These are phyloP conservation scores for Oryzias celebensis DNA, from an alignment of 2,113 vertebrate species.

Conservation along the genomic window DNA sequence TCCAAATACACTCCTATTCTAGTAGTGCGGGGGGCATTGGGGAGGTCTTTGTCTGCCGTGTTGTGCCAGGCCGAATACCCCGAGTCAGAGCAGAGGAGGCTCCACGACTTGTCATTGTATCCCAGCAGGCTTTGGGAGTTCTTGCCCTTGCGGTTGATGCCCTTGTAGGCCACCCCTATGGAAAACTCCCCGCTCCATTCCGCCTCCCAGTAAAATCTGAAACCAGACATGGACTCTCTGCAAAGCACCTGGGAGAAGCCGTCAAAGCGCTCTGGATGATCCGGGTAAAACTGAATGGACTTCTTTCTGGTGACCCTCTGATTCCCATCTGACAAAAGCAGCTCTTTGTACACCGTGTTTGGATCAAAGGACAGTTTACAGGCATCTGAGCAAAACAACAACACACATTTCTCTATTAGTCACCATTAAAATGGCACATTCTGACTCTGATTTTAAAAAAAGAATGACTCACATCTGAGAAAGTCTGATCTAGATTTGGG, in stretches of 20 bases:
- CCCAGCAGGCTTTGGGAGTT: constrained; percentile 85
- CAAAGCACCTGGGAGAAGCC: constrained; percentile 89
- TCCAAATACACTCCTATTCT: constrained; percentile 86
- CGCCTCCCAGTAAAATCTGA: constrained; percentile 92
- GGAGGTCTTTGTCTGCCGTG: constrained; percentile 74
- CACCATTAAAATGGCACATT: no score
- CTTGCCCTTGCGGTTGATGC: constrained; percentile 78
- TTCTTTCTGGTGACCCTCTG: constrained; percentile 63
- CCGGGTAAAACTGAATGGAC: constrained; percentile 64
- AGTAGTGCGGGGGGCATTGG: constrained; percentile 47
- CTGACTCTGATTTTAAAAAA: background rate
- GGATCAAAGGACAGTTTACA: constrained; percentile 75
- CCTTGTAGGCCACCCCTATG: constrained; percentile 84
- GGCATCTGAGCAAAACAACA: constrained; percentile 57
- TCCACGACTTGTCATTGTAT: constrained; percentile 88
- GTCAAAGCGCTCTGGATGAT: constrained; percentile 80
- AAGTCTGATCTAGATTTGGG: constrained; percentile 76
- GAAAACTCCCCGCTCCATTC: constrained; percentile 80
- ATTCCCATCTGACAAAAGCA: constrained; percentile 73
- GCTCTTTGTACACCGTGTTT: constrained; percentile 78
- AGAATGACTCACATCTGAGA: constrained; percentile 72
- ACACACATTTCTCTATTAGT: background rate
- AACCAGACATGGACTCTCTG: constrained; percentile 73
- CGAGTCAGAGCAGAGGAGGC: constrained; percentile 85
- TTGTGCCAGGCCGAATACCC: constrained; percentile 88